Conservation (phyloP, 1,140 invertebrate genomes). For the Meloidogyne floridensis region DNA sequence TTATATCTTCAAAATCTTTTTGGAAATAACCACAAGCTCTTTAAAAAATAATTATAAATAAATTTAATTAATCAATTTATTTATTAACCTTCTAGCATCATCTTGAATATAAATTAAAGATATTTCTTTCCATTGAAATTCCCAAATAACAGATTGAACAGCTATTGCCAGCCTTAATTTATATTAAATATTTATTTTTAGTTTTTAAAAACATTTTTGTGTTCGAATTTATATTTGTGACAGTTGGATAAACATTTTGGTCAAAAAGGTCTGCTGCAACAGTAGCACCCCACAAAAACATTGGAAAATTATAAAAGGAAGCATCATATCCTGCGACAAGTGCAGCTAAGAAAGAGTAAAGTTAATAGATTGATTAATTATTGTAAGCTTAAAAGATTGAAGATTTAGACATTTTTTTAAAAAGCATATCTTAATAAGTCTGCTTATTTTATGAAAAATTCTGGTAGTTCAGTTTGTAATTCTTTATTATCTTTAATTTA, state of each 20-base stretch:
- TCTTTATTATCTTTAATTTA: too few species aligned
- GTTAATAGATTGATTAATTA: too few species aligned
- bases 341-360: constrained; percentile 21
- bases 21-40: constrained; percentile 48
- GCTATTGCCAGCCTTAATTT: constrained; percentile 29
- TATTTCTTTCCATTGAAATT: constrained; percentile 49
- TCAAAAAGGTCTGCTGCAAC: constrained; percentile 37
- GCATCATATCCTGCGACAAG: constrained; percentile 36
- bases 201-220: constrained; percentile 19
- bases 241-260: constrained; percentile 38
- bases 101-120: constrained; percentile 44
- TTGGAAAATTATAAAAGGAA: constrained; percentile 48
- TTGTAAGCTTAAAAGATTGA: too few species aligned
- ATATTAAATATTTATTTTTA: neutral
- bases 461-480: too few species aligned
- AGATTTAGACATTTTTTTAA: too few species aligned
- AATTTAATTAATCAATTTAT: neutral
- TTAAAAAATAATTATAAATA: neutral
- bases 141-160: constrained; percentile 24
- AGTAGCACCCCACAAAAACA: constrained; percentile 49
- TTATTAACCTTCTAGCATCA: constrained; percentile 21
- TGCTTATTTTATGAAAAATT: too few species aligned
- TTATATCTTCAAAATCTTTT: constrained; percentile 30
- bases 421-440: too few species aligned
- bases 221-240: constrained; percentile 33